These are phyloP conservation scores for Catocala sponsa DNA, from an alignment of 2,888 invertebrate species.

Conservation along the genomic window DNA sequence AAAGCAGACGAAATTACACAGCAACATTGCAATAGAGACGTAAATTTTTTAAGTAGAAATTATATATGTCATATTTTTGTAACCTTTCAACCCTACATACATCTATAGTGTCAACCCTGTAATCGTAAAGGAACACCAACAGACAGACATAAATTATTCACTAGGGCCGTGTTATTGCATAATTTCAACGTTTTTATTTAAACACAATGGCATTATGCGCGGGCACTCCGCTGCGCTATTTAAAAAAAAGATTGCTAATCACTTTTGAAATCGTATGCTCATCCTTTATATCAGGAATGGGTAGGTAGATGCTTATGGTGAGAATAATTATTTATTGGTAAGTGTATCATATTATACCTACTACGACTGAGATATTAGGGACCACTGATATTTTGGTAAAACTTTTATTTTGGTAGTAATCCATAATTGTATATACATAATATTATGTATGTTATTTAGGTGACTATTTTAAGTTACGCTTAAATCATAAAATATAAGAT, in stretches of 20 bases:
- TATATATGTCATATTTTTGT: no score
- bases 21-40: no score
- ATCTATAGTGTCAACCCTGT: slow-evolving; percentile 11
- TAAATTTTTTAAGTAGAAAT: no score
- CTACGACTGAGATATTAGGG: not conserved
- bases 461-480: no score
- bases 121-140: slow-evolving; percentile 44
- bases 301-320: not conserved
- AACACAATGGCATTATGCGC: slow-evolving; percentile 49
- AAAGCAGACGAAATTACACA: no score
- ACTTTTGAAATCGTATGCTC: slow-evolving; percentile 14
- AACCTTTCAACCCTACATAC: slow-evolving; percentile 11
- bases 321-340: not conserved
- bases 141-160: slow-evolving; percentile 57
- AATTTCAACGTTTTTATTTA: slow-evolving; percentile 55
- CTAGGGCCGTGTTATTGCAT: slow-evolving; percentile 59
- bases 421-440: no score
- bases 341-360: no score
- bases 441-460: no score
- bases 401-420: no score
- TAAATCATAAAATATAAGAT: no score
- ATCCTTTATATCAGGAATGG: slow-evolving; percentile 5
- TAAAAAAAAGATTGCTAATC: slow-evolving; percentile 22
- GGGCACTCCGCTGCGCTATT: slow-evolving; percentile 40
- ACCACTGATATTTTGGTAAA: no score